Evolutionary conservation across 2,888 invertebrate genomes (phyloP).

Genomic region (Leptura quadrifasciata): DNA sequence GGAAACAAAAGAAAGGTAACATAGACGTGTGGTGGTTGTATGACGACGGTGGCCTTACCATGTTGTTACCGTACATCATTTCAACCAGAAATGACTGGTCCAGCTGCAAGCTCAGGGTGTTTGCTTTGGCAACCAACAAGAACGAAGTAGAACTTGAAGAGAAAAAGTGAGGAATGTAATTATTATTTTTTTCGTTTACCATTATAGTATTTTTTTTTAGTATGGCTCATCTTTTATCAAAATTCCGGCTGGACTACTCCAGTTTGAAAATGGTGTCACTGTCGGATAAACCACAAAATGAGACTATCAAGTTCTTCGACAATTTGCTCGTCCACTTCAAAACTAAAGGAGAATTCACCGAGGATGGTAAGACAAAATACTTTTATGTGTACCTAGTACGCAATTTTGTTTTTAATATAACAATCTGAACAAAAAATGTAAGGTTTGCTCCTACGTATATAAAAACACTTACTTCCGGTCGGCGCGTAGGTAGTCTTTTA

Average conservation of each 20-base stretch:
- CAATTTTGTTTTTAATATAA: too few relatives aligned
- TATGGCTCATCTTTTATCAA: conserved; percentile 93
- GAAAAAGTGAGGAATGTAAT: conserved; percentile 81
- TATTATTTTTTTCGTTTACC: background rate
- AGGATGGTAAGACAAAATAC: conserved; percentile 63
- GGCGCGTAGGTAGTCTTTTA: too few relatives aligned
- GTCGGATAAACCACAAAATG: conserved; percentile 85
- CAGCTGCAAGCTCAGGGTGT: conserved; percentile 86
- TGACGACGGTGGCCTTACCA: conserved; percentile 92
- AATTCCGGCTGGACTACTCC: conserved; percentile 96
- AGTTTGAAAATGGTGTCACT: conserved; percentile 95
- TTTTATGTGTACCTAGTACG: too few relatives aligned
- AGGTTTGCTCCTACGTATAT: too few relatives aligned
- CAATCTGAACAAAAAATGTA: too few relatives aligned
- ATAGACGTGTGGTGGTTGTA: conserved; percentile 98
- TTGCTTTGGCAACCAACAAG: conserved; percentile 88
- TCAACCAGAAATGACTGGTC: conserved; percentile 87
- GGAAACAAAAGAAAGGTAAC: conserved; percentile 86
- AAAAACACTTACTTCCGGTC: too few relatives aligned
- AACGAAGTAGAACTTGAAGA: conserved; percentile 87
- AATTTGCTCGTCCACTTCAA: conserved; percentile 83
- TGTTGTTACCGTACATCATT: conserved; percentile 90
- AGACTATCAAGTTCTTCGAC: conserved; percentile 85
- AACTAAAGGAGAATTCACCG: conserved; percentile 68
- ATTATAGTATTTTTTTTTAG: conserved; percentile 75